phyloP scores from a whole-genome alignment of 2,888 invertebrate species.

The Eumerus sabulonum region DNA sequence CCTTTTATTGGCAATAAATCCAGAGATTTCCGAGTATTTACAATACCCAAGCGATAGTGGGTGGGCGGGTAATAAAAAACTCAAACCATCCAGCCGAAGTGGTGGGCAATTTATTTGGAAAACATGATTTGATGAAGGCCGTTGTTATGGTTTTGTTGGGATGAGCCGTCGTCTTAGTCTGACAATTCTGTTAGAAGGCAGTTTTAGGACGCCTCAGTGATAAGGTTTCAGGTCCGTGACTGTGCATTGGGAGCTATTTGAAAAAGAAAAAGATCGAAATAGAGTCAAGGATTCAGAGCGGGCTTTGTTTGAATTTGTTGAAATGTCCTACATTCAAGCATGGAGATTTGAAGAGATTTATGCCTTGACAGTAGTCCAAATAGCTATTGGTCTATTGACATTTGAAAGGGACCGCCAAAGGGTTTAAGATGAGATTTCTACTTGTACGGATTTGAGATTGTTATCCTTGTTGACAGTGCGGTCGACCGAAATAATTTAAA shows the following conservation, averaged over 20 bases:
- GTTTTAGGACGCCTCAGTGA: too few species aligned
- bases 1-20: constrained; percentile 54
- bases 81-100: background rate
- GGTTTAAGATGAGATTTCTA: background rate
- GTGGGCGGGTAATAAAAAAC: constrained; percentile 25
- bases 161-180: too few species aligned
- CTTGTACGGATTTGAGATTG: constrained; percentile 8
- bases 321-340: too few species aligned
- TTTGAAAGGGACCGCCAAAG: background rate
- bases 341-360: too few species aligned
- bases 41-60: constrained; percentile 28
- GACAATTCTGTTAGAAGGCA: too few species aligned
- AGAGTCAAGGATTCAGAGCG: too few species aligned
- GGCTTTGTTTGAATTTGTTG: too few species aligned
- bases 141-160: background rate
- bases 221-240: too few species aligned
- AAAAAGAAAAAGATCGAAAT: too few species aligned
- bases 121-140: constrained; percentile 48
- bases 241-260: too few species aligned
- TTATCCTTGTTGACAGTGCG: constrained; percentile 8
- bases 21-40: constrained; percentile 32
- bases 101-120: constrained; percentile 46
- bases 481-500: constrained; percentile 29
- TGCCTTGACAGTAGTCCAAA: too few species aligned
- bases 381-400: too few species aligned